These are phyloP conservation scores for Carlito syrichta DNA, from an alignment of 2,113 vertebrate genomes.

Conservation along the genomic window DNA sequence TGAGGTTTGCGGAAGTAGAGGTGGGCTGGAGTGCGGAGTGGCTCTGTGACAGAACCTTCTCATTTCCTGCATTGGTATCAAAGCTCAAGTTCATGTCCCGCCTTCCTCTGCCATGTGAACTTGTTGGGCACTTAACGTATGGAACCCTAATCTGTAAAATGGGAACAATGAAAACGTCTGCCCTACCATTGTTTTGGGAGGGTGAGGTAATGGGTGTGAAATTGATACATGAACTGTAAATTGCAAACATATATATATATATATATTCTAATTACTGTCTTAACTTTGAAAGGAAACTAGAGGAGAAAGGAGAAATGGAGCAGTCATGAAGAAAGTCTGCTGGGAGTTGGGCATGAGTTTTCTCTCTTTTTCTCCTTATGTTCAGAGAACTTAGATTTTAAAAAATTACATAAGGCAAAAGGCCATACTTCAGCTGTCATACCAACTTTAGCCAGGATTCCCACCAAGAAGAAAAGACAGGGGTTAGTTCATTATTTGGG, in stretches of 20 bases:
- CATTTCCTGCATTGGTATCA: background rate
- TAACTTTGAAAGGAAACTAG: background rate
- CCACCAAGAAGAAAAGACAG: background rate
- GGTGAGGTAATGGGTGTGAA: background rate
- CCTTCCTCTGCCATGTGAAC: background rate
- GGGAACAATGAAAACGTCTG: background rate
- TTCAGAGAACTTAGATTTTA: background rate
- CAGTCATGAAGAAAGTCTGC: background rate
- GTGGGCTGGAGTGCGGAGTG: too few relatives aligned
- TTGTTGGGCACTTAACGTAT: accelerated
- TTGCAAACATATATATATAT: too few relatives aligned
- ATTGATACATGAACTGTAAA: background rate
- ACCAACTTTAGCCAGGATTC: background rate
- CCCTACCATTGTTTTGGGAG: background rate
- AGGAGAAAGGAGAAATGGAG: background rate
- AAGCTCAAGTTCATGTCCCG: background rate
- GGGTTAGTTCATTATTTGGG: background rate
- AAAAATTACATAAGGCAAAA: background rate
- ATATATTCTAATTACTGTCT: background rate
- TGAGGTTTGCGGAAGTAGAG: background rate
- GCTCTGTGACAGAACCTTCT: background rate
- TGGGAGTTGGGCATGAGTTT: background rate
- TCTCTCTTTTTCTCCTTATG: background rate
- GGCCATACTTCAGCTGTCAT: background rate
- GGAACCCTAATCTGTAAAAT: background rate